Evolutionary conservation across 2,797 vertebrate species (phyloP).

Genomic region (Buceros bicornis): DNA sequence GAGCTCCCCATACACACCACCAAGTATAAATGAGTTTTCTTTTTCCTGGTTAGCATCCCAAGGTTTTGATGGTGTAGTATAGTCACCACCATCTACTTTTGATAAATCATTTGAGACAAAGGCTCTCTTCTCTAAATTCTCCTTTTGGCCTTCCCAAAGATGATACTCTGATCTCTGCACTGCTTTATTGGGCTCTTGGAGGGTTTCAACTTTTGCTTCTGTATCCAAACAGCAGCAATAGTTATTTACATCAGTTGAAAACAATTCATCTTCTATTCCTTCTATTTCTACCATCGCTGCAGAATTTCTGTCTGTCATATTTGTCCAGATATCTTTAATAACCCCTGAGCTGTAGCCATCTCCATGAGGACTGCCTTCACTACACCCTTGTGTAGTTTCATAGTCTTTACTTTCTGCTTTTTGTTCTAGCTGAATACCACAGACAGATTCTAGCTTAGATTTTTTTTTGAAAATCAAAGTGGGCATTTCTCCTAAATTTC

Average conservation of each 20-base stretch:
- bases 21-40: constrained; percentile 94
- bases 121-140: constrained; percentile 85
- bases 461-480: constrained; percentile 91
- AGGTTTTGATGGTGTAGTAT: constrained; percentile 94
- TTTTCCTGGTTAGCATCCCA: constrained; percentile 91
- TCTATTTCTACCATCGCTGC: constrained; percentile 82
- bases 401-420: constrained; percentile 89
- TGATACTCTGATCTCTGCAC: constrained; percentile 97
- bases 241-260: constrained; percentile 86
- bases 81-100: constrained; percentile 92
- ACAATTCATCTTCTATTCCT: constrained; percentile 85
- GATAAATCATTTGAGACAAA: constrained; percentile 88
- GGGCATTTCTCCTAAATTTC: constrained; percentile 85
- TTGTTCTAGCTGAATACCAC: constrained; percentile 95
- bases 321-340: constrained; percentile 98
- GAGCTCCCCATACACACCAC: constrained; percentile 97
- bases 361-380: constrained; percentile 86
- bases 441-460: constrained; percentile 98
- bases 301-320: constrained; percentile 86
- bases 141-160: constrained; percentile 95
- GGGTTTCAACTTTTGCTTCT: constrained; percentile 84
- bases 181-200: constrained; percentile 89
- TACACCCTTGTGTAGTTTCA: constrained; percentile 84
- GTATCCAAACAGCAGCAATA: constrained; percentile 91
- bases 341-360: constrained; percentile 97